Evolutionary conservation across 2,113 vertebrate species (phyloP), one percentile per base, ranked within the genome.

Genomic region (Eupsittula cactorum): DNA sequence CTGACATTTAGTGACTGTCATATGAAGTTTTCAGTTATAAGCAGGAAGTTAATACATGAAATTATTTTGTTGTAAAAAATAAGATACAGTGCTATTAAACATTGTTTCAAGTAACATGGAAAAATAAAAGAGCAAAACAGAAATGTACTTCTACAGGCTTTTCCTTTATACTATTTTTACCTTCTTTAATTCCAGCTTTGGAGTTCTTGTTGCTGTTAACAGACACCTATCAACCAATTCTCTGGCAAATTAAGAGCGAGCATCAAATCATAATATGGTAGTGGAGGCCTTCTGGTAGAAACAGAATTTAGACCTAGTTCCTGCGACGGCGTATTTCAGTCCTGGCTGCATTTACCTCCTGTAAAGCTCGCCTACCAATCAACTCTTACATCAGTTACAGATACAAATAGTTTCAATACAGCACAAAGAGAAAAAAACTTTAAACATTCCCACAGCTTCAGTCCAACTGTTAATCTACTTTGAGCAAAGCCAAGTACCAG

Each of bases 11-110:
- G 21, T 62, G 57, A 92, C 74, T 89, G 39, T 84, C 84, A 37
- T 94, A 78, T 91, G 80, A 96, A 84, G 53, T 59, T 81, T 78
- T 95, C 57, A 86, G 33, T 83, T 91, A 82, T 25, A 91, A 73
- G 59, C 52, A 63, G 52, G 41, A 96, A 93, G 88, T 49, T 7
- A 95, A 91, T 37, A 92, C 31, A 55, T 92, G 63, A 92, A 91
- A 95, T 88, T 92, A 94, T 87, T 93, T 96, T 94, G 44, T 96
- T 96, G 86, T 95, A 93, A 96, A 96, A 96, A 92, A 70, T 52
- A 88, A 93, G 62, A 95, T 60, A 90, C 49, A 97, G 69, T 87
- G 74, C 79, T 96, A 92, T 90, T 95, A 90, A 82, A 92, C 74
- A 85, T 86, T 91, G 83, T 89, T 90, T 95, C 90, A 92, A 90